Base-by-base conservation (phyloP, 2,113 vertebrate species). In the Ciconia boyciana region DNA sequence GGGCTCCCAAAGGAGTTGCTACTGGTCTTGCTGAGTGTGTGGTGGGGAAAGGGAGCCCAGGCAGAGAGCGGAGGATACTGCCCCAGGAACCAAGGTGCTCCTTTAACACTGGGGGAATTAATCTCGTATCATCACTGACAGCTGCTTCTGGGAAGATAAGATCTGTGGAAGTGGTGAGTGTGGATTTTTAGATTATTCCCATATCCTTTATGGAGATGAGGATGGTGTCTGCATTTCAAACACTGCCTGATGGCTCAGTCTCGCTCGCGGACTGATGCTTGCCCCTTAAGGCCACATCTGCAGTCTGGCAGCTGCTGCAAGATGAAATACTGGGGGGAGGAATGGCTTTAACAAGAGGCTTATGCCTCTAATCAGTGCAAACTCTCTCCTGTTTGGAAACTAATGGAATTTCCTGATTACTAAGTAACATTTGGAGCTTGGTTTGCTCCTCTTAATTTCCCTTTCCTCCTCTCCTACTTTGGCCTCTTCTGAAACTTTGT, bases 201-300 rank as follows among this genome's bases (percentile, higher is more conserved):
- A 31, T 25, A 18, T 65, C 46, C 69, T 84, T 83, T 25, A 39
- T 34, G 76, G 71, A 76, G 32, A 26, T 7, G 2, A 71, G 49
- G 61, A 76, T 65, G 19, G 78, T 58, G 81, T 87, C 87, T 87
- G 94, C 70, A 77, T 95, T 93, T 94, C 89, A 90, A 84, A 32
- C 8, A 4, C 11, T 70, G 72, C 46, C 72, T 89, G 49, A 58
- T 79, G 83, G 83, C 87, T 97, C 51, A 76, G 77, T 57, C 78
- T 90, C 6, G 11, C 64, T 80, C 31, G 10, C 31, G 74, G 51
- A 80, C 51, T 5, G 76, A 87, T 6, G 32, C 29, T 89, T 51
- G 77, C 29, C 80, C 13, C 12, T 18, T 79, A 52, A 85, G 86
- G 89, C 74, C 89, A 80, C 91, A 89, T 94, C 91, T 97, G 91